Percentiles rank a stretch among this genome's conserved stretches.
Conservation (phyloP, 2,113 vertebrate species). For the Indicator indicator region DNA sequence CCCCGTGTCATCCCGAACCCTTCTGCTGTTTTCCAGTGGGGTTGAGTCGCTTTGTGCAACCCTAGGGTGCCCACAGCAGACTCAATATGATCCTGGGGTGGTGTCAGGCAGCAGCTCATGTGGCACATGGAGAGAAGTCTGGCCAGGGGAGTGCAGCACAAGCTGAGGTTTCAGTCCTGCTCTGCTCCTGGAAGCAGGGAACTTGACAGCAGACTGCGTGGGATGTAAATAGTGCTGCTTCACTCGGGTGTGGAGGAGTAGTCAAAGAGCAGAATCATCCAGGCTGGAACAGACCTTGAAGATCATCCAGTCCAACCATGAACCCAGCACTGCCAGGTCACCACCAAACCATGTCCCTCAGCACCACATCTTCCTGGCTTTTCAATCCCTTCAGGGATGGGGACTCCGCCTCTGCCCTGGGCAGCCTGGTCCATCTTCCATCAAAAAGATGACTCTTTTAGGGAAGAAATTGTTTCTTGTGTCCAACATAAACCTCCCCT, state of each 20-base stretch:
- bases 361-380: too few relatives aligned
- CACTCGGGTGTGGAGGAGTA: background rate
- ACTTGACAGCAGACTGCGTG: too few relatives aligned
- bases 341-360: too few relatives aligned
- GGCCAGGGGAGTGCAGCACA: background rate
- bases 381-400: too few relatives aligned
- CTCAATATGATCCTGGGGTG: constrained; percentile 8
- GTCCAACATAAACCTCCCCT: too few relatives aligned
- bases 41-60: background rate
- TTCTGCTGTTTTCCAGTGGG: background rate
- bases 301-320: too few relatives aligned
- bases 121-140: background rate
- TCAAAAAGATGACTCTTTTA: background rate
- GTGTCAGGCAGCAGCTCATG: background rate
- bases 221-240: background rate
- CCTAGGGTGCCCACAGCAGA: rapidly evolving
- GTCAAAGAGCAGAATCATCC: too few relatives aligned
- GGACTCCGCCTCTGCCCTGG: too few relatives aligned
- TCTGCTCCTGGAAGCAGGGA: background rate
- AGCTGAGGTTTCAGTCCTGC: background rate
- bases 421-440: too few relatives aligned
- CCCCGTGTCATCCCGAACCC: rapidly evolving
- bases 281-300: too few relatives aligned
- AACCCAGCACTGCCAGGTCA: too few relatives aligned
- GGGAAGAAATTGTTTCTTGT: background rate